phyloP scores from a whole-genome alignment of 2,113 vertebrate genomes.

The Plecturocebus donacophilus region DNA sequence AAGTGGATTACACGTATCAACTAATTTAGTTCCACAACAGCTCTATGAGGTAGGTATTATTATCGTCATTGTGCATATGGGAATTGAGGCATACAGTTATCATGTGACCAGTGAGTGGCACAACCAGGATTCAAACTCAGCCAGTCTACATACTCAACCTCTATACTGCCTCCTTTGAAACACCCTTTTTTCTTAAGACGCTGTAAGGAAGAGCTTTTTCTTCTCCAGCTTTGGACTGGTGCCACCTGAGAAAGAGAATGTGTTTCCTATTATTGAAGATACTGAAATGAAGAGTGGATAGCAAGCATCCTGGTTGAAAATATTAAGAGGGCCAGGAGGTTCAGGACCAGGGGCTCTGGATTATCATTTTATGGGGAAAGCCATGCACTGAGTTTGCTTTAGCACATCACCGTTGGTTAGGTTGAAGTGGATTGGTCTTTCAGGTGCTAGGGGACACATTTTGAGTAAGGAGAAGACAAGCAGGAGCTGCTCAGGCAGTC shows the following conservation, averaged over 20 bases:
- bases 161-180: not conserved
- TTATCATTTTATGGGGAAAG: not conserved
- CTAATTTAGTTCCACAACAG: conserved; percentile 2
- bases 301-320: not conserved
- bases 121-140: not conserved
- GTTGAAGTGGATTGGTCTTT: not conserved
- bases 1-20: conserved; percentile 14
- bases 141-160: not conserved
- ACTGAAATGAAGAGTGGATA: not conserved
- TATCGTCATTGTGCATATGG: not conserved
- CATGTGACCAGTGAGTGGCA: not conserved
- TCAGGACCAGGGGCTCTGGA: not conserved
- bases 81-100: not conserved
- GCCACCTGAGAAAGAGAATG: not conserved
- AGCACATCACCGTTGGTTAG: not conserved
- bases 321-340: not conserved
- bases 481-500: not conserved
- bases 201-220: not conserved
- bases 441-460: not conserved
- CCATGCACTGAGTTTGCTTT: not conserved
- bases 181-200: not conserved
- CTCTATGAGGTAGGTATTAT: not conserved
- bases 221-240: not conserved
- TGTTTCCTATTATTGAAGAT: not conserved
- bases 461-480: not conserved